Evolutionary conservation across 1,140 invertebrate species (phyloP).

Genomic region (Diploscapter pachys): DNA sequence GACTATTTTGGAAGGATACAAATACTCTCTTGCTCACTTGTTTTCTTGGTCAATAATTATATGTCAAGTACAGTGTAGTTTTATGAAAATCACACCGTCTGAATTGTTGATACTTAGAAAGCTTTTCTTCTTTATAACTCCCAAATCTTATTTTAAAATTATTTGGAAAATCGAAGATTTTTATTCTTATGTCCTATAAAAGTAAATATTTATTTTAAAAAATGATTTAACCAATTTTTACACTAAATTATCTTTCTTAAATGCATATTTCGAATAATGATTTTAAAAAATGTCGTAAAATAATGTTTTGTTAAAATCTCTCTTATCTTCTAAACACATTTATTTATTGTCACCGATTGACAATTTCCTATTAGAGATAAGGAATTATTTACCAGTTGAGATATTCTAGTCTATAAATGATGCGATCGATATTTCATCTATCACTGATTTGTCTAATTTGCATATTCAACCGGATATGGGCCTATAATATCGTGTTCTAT

Average conservation of each 20-base stretch:
- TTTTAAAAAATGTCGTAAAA: neutral
- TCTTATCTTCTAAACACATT: neutral
- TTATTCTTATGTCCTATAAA: neutral
- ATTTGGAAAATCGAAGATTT: neutral
- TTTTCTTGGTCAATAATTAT: no score
- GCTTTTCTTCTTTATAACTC: no score
- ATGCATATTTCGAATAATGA: neutral
- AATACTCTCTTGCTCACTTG: no score
- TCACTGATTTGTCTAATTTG: neutral
- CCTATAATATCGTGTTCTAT: slow-evolving; percentile 6
- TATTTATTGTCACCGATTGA: neutral
- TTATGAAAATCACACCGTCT: no score
- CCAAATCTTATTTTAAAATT: no score
- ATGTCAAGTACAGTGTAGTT: no score
- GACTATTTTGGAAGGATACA: no score
- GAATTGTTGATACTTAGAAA: no score
- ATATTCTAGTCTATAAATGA: neutral
- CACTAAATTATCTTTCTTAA: no score
- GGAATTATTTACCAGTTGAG: neutral
- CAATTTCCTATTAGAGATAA: neutral
- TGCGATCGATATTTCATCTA: neutral
- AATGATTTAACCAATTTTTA: neutral
- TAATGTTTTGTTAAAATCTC: neutral
- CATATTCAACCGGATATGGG: neutral
- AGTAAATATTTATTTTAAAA: neutral